phyloP scores from a whole-genome alignment of 2,888 invertebrate genomes.

The Hetaerina titia region DNA sequence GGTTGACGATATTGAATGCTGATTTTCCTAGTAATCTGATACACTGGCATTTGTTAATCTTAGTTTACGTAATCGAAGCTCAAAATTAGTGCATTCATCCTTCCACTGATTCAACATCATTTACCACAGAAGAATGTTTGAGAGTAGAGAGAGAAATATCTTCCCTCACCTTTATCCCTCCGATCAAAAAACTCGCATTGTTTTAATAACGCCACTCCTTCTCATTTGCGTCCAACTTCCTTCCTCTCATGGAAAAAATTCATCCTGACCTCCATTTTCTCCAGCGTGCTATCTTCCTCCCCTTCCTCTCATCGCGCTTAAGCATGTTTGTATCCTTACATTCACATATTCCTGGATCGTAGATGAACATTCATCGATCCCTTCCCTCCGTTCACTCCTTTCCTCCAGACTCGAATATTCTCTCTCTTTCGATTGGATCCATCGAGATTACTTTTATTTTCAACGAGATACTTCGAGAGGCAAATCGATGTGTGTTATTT shows the following conservation, averaged over 20 bases:
- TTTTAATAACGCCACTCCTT: constrained; percentile 47
- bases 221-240: constrained; percentile 34
- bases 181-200: constrained; percentile 8
- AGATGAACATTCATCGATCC: neutral
- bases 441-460: too few species aligned
- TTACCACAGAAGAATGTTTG: neutral
- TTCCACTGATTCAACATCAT: too few species aligned
- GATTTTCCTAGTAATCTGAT: too few species aligned
- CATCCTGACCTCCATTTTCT: constrained; percentile 35
- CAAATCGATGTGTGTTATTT: neutral
- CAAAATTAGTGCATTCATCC: too few species aligned
- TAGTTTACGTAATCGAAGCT: too few species aligned
- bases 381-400: neutral
- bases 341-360: constrained; percentile 15
- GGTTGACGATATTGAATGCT: too few species aligned
- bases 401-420: neutral
- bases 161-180: neutral
- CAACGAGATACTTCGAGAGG: neutral
- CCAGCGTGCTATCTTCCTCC: neutral
- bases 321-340: neutral
- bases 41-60: too few species aligned
- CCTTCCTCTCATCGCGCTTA: neutral
- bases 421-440: too few species aligned
- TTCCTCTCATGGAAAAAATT: constrained; percentile 54
- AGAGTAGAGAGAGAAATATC: neutral